phyloP scores from a whole-genome alignment of 2,797 vertebrate genomes.

The Malacoraja senta region DNA sequence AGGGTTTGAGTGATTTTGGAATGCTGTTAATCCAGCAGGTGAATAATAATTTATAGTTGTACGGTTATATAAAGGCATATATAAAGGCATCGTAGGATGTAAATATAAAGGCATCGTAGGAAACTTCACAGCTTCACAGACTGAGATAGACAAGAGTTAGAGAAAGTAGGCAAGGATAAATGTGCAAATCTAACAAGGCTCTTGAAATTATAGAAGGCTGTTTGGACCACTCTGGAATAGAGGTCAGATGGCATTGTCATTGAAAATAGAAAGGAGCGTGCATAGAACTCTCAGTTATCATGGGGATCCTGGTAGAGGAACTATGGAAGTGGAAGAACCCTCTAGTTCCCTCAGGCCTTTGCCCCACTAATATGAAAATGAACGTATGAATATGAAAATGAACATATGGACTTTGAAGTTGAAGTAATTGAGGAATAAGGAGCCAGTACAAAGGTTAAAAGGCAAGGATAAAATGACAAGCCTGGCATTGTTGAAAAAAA shows the following conservation, averaged over 20 bases:
- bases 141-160: not conserved
- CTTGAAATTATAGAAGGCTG: not conserved
- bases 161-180: not conserved
- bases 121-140: not conserved
- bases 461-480: not conserved
- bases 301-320: not conserved
- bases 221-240: not conserved
- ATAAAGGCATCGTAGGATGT: too few relatives aligned
- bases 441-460: not conserved
- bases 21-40: not conserved
- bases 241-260: not conserved
- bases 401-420: not conserved
- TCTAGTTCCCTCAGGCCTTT: too few relatives aligned
- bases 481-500: not conserved
- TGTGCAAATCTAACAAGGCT: not conserved
- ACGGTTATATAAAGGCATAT: not conserved
- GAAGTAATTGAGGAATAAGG: not conserved
- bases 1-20: too few relatives aligned
- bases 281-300: not conserved
- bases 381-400: not conserved
- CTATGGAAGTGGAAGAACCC: not conserved
- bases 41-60: not conserved
- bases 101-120: not conserved
- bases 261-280: not conserved
- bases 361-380: not conserved